phyloP scores from a whole-genome alignment of 37 sponge, comb jelly and placozoan species.

The Hexactinellida sp. region DNA sequence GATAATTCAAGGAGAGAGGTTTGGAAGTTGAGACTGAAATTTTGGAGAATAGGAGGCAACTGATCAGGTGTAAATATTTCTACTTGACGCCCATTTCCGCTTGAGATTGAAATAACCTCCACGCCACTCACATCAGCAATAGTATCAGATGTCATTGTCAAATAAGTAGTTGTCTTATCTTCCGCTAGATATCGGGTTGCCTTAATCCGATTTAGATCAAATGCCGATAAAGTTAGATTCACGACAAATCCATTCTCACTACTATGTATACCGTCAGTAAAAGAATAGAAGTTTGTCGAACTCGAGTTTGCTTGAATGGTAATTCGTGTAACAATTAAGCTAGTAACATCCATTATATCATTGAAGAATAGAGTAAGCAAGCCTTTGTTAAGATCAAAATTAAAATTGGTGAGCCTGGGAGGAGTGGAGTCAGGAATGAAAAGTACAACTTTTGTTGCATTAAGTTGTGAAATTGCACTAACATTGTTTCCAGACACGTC shows the following conservation, averaged over 20 bases:
- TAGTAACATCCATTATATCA: constrained; percentile 45
- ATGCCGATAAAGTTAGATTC: constrained; percentile 28
- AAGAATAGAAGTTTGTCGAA: constrained; percentile 17
- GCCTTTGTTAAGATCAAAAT: constrained; percentile 60
- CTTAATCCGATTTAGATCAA: constrained; percentile 63
- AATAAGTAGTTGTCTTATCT: constrained; percentile 27
- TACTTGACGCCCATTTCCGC: neutral
- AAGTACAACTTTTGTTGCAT: constrained; percentile 18
- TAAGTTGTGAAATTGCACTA: neutral
- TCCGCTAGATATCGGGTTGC: constrained; percentile 36
- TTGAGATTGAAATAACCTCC: constrained; percentile 42
- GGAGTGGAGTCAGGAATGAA: constrained; percentile 42
- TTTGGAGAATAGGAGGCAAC: constrained; percentile 31
- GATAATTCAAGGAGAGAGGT: constrained; percentile 26
- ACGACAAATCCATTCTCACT: constrained; percentile 66
- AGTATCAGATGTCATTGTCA: constrained; percentile 45
- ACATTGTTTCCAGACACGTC: constrained; percentile 64
- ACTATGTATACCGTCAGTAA: constrained; percentile 38
- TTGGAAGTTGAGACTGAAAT: constrained; percentile 21
- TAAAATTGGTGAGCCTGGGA: constrained; percentile 49
- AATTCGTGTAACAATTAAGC: constrained; percentile 45
- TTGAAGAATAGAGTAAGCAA: constrained; percentile 46
- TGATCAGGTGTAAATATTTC: constrained; percentile 29
- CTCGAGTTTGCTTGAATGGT: constrained; percentile 36
- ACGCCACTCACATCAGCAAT: constrained; percentile 60